These are phyloP conservation scores for Tangara arthus DNA, from an alignment of 2,797 vertebrate genomes.

Conservation along the genomic window DNA sequence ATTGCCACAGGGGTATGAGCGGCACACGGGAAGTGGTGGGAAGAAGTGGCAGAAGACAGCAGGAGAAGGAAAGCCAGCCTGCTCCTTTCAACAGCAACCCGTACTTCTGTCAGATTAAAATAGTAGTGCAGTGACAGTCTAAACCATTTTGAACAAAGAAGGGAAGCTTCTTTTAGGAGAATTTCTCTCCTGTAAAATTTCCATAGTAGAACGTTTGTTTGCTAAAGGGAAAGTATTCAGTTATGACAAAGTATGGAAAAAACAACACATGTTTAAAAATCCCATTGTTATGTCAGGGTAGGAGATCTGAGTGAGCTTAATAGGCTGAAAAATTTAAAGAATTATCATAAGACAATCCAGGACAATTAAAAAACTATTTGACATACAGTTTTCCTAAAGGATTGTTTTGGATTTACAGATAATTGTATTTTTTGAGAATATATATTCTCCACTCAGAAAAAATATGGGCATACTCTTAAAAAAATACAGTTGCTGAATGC, in stretches of 20 bases:
- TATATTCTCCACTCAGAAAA: neutral
- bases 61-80: neutral
- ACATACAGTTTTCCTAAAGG: neutral
- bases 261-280: neutral
- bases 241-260: neutral
- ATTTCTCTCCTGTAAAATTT: neutral
- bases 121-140: neutral
- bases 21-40: neutral
- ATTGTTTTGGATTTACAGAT: neutral
- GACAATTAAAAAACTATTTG: neutral
- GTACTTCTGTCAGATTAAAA: neutral
- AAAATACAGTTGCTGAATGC: neutral
- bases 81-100: neutral
- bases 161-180: neutral
- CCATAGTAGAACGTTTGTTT: neutral
- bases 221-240: neutral
- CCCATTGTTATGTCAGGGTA: neutral
- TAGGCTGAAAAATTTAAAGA: neutral
- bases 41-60: neutral
- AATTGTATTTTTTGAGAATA: neutral
- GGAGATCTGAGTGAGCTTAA: neutral
- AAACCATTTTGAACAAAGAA: neutral
- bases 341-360: neutral
- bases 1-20: neutral
- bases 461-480: neutral